Evolutionary conservation across 2,113 vertebrate species (phyloP).

Genomic region (Perca fluviatilis): DNA sequence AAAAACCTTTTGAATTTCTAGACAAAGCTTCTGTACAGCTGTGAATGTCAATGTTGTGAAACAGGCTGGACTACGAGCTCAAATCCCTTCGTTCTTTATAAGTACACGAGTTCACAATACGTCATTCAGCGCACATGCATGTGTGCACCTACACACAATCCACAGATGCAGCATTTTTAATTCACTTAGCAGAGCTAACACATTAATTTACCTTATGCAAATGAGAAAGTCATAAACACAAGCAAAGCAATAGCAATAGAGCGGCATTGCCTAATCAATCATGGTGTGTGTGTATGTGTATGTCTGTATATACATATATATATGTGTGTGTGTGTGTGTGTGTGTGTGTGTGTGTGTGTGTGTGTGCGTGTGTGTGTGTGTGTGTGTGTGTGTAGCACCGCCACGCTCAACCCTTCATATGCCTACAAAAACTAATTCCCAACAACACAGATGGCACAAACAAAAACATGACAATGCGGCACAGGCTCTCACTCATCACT

Average conservation of each 20-base stretch:
- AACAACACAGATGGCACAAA: conserved; percentile 72
- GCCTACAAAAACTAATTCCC: conserved; percentile 54
- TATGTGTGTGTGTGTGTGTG: conserved; percentile 15
- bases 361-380: conserved; percentile 15
- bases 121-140: conserved; percentile 9
- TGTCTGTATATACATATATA: neutral
- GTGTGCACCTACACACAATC: neutral
- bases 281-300: conserved; percentile 11
- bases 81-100: neutral
- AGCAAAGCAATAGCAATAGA: conserved; percentile 55
- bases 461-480: conserved; percentile 51
- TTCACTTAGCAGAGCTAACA: conserved; percentile 58
- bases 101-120: conserved; percentile 8
- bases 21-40: neutral
- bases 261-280: conserved; percentile 63
- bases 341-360: conserved; percentile 5
- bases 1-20: neutral
- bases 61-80: neutral
- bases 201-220: conserved; percentile 62
- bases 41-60: neutral
- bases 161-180: conserved; percentile 48
- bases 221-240: conserved; percentile 61
- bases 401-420: conserved; percentile 43
- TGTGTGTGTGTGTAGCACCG: neutral
- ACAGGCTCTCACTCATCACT: conserved; percentile 55